A percentile compares a stretch with the other conserved stretches of the same genome.
Evolutionary conservation across 2,797 vertebrate species (phyloP).

Genomic region (Taenioides sp.): DNA sequence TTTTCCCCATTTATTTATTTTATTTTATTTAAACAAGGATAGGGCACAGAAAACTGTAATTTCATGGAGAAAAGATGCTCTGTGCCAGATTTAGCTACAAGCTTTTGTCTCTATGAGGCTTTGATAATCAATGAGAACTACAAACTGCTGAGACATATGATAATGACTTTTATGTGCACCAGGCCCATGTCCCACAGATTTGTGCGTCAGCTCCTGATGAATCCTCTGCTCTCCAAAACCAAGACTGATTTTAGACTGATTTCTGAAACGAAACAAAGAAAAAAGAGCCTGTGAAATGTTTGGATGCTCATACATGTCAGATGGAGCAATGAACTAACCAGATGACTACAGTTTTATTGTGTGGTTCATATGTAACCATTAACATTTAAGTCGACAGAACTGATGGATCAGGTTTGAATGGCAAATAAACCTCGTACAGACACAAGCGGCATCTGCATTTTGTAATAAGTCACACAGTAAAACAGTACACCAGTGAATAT

Average conservation of each 20-base stretch:
- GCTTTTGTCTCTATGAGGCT: no score
- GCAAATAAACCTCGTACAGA: conserved; percentile 18
- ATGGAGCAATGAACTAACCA: no score
- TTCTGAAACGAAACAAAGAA: conserved; percentile 41
- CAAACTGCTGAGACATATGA: conserved; percentile 51
- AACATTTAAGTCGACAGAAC: conserved; percentile 63
- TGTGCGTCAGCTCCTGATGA: conserved; percentile 61
- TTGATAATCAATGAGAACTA: no score
- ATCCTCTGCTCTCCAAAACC: conserved; percentile 34
- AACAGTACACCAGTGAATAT: no score
- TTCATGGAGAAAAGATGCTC: no score
- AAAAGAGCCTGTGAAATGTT: not conserved
- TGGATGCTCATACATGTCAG: conserved; percentile 26
- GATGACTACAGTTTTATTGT: not conserved
- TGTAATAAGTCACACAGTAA: no score
- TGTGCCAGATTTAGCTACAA: no score
- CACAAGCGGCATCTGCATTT: no score
- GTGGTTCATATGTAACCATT: conserved; percentile 55
- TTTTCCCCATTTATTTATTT: no score
- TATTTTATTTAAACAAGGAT: no score
- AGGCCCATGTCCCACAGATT: conserved; percentile 51
- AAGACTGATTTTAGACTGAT: conserved; percentile 59
- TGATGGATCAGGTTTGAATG: conserved; percentile 61
- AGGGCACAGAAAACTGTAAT: no score
- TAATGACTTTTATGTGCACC: conserved; percentile 65